Evolutionary conservation across 2,113 vertebrate genomes (phyloP), one percentile per base, ranked within the genome.

Genomic region (Nothobranchius kuhntae): DNA sequence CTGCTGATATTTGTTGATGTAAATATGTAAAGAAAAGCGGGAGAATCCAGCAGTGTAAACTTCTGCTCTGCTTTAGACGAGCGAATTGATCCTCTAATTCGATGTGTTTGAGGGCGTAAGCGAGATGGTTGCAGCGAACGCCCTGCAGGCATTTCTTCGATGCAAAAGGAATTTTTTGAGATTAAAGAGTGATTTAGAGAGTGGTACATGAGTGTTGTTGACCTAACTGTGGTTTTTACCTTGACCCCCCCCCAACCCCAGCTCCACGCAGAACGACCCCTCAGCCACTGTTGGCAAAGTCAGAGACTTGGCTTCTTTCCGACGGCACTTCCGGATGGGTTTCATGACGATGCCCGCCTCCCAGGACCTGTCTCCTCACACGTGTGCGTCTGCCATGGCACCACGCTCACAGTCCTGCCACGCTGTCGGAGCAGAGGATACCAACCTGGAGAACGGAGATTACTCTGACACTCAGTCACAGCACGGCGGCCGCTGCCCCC

Each of bases 281-380:
- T 87, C 91, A 26, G 94, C 86, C 69, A 93, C 93, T 0, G 92
- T 80, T 66, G 94, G 93, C 50, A 95, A 90, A 91, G 94, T 93
- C 38, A 86, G 95, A 69, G 96, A 97, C 88, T 89, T 96, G 82
- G 92, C 95, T 54, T 96, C 96, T 0, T 95, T 97, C 71, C 95
- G 96, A 9, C 93, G 95, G 1, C 95, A 96, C 65, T 96, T 97
- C 92, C 93, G 95, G 46, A 95, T 96, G 95, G 96, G 96, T 55
- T 97, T 97, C 90, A 95, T 97, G 95, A 96, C 95, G 21, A 97
- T 97, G 96, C 96, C 96, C 0, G 95, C 95, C 58, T 97, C 95
- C 68, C 96, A 97, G 93, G 96, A 96, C 84, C 94, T 96, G 48
- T 94, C 94, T 14, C 95, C 95, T 13, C 94, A 95, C 86, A 94